phyloP scores from a whole-genome alignment of 2,113 vertebrate genomes.

The Pterocles burchelli region DNA sequence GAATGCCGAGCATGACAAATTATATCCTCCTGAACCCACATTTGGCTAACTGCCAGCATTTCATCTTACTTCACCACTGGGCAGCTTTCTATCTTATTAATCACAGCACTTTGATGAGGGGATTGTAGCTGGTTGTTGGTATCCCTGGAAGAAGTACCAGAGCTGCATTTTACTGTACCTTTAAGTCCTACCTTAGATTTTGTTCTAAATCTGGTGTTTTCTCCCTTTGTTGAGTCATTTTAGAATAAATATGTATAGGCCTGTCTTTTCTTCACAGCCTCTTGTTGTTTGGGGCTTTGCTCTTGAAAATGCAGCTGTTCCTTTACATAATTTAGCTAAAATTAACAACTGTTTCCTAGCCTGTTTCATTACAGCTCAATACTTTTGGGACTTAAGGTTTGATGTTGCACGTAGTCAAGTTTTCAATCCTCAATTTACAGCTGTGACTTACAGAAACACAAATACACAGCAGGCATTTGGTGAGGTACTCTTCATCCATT shows the following conservation, averaged over 20 bases:
- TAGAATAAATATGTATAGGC: background rate
- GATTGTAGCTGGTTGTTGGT: background rate
- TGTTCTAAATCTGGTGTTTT: background rate
- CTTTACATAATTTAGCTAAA: constrained; percentile 4
- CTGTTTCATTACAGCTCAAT: background rate
- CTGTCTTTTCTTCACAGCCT: background rate
- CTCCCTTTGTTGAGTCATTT: background rate
- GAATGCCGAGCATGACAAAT: constrained; percentile 9
- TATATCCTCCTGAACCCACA: background rate
- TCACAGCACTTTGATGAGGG: background rate
- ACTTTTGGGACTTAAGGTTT: background rate
- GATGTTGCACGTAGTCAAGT: background rate
- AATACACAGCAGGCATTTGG: background rate
- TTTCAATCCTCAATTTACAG: background rate
- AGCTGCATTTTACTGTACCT: background rate
- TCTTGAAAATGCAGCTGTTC: constrained; percentile 1
- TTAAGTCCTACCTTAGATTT: background rate
- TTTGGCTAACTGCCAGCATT: background rate
- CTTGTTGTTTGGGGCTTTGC: background rate
- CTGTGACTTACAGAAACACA: constrained; percentile 5
- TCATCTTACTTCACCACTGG: constrained; percentile 2
- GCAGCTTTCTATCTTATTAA: constrained; percentile 19
- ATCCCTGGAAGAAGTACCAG: background rate
- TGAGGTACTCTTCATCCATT: background rate
- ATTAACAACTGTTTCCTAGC: background rate